Percentiles rank a stretch among this genome's conserved stretches.
These are phyloP conservation scores for Ceratina calcarata DNA, from an alignment of 1,140 invertebrate genomes.

Conservation along the genomic window DNA sequence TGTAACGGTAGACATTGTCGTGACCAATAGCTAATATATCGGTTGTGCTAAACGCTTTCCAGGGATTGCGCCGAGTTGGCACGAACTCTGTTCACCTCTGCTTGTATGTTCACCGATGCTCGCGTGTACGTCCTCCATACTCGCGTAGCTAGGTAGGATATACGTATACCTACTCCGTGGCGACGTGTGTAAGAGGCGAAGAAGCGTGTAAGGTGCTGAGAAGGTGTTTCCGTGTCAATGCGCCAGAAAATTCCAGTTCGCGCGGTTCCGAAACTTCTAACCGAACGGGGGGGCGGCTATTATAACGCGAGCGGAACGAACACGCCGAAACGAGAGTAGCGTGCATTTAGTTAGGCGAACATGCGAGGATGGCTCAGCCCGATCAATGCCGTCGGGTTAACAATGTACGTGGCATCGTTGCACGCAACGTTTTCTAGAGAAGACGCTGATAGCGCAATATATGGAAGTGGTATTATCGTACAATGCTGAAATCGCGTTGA, in stretches of 20 bases:
- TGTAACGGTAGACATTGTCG: constrained; percentile 77
- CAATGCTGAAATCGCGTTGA: constrained; percentile 26
- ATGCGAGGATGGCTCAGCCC: not conserved
- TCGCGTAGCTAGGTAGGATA: not conserved
- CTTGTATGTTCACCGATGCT: constrained; percentile 2
- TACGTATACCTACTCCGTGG: too few relatives aligned
- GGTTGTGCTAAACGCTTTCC: constrained; percentile 75
- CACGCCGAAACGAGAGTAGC: not conserved
- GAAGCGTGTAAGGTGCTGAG: constrained; percentile 17
- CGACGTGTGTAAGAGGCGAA: constrained; percentile 10
- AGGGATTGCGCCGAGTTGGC: constrained; percentile 64
- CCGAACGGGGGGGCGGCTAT: not conserved
- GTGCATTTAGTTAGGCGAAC: not conserved
- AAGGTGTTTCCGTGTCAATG: constrained; percentile 48
- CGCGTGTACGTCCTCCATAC: constrained; percentile 37
- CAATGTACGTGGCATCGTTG: constrained; percentile 13
- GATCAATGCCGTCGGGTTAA: not conserved
- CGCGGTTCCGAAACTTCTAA: constrained; percentile 24
- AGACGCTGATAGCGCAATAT: constrained; percentile 18
- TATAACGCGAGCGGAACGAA: not conserved
- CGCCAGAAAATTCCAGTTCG: constrained; percentile 44
- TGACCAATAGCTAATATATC: constrained; percentile 78
- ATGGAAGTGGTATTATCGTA: constrained; percentile 34
- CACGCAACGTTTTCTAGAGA: constrained; percentile 9
- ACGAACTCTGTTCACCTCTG: constrained; percentile 32